Conservation (phyloP, 2,113 vertebrate genomes). For the Vulpes ferrilata region DNA sequence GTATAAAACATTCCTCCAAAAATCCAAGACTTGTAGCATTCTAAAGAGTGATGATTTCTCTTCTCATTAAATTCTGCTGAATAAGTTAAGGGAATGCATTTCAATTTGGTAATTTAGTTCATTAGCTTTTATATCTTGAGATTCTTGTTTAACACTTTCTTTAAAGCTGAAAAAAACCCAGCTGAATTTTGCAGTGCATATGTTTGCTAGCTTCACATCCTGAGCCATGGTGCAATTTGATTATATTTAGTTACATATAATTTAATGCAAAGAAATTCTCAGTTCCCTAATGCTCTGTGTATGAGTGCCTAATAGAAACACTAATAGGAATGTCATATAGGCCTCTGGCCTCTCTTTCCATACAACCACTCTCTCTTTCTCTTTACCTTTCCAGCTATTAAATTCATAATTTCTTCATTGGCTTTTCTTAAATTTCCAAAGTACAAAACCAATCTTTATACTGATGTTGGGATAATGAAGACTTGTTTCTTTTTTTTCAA, state of each 20-base stretch:
- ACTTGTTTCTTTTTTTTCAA: background rate
- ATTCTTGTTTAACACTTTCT: slow-evolving; percentile 64
- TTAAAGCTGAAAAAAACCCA: slow-evolving; percentile 83
- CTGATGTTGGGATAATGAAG: slow-evolving; percentile 26
- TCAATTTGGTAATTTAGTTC: slow-evolving; percentile 56
- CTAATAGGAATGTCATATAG: slow-evolving; percentile 22
- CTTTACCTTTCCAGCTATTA: background rate
- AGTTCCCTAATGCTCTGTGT: slow-evolving; percentile 41
- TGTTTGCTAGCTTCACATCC: slow-evolving; percentile 61
- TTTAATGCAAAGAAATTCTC: slow-evolving; percentile 70
- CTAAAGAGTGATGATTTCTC: slow-evolving; percentile 61
- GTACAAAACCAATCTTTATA: slow-evolving; percentile 38
- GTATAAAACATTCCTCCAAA: slow-evolving; percentile 20
- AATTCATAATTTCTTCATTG: slow-evolving; percentile 36
- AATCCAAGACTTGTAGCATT: slow-evolving; percentile 53
- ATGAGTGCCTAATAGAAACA: slow-evolving; percentile 48
- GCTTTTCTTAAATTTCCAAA: slow-evolving; percentile 47
- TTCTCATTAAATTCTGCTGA: slow-evolving; percentile 48
- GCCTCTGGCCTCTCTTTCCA: background rate
- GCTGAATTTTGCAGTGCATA: slow-evolving; percentile 69
- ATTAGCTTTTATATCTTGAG: slow-evolving; percentile 64
- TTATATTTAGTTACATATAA: slow-evolving; percentile 21
- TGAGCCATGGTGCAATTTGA: slow-evolving; percentile 28
- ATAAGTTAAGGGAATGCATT: slow-evolving; percentile 52
- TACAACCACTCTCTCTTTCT: slow-evolving; percentile 2